phyloP scores from a whole-genome alignment of 2,888 invertebrate species.

The Petrophora chlorosata region DNA sequence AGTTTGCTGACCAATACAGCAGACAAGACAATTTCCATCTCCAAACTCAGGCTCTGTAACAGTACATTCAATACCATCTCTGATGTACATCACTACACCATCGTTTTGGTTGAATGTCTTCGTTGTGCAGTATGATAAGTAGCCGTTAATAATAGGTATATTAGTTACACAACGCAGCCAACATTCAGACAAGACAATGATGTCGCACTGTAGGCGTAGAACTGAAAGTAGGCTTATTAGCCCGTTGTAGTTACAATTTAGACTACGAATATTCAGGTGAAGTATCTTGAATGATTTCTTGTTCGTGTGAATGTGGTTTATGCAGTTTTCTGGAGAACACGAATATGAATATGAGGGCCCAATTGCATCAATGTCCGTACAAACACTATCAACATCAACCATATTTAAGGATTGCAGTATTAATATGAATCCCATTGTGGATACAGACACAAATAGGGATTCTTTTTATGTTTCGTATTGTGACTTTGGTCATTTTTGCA shows the following conservation, averaged over 20 bases:
- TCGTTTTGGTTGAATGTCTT: not conserved
- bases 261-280: not conserved
- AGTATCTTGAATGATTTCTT: not conserved
- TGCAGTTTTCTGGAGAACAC: not conserved
- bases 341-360: not conserved
- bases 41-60: not conserved
- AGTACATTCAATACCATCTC: not conserved
- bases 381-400: not conserved
- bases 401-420: not conserved
- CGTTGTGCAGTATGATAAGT: not conserved
- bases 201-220: not conserved
- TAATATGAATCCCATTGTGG: not conserved
- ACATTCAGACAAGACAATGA: not conserved
- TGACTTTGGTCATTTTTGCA: not conserved
- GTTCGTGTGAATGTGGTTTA: not conserved
- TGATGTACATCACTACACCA: not conserved
- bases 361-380: not conserved
- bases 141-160: not conserved
- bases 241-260: not conserved
- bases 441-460: not conserved
- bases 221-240: not conserved
- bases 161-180: not conserved
- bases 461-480: not conserved
- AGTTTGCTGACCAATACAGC: not conserved
- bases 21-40: not conserved